Conservation (phyloP, 2,888 invertebrate species). For the Thymelicus sylvestris region DNA sequence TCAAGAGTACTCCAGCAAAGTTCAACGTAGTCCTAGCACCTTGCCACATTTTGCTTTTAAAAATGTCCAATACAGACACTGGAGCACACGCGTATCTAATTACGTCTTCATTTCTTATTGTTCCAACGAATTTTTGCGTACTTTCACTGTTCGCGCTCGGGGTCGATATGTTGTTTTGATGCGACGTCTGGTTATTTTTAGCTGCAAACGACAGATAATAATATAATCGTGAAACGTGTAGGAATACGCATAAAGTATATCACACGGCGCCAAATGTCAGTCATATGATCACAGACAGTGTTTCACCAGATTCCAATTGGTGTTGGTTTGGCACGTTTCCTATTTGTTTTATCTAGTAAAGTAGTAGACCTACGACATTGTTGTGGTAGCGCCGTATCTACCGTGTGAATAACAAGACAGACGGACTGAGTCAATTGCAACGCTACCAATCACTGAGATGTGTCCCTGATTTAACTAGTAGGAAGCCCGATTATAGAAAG, state of each 20-base stretch:
- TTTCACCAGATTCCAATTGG: conserved; percentile 33
- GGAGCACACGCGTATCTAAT: conserved; percentile 31
- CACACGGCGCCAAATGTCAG: conserved; percentile 65
- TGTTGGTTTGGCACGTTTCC: conserved; percentile 34
- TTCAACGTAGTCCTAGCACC: conserved; percentile 69
- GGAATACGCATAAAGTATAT: conserved; percentile 27
- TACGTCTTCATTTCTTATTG: conserved; percentile 52
- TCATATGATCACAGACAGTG: conserved; percentile 69
- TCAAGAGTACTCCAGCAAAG: conserved; percentile 63
- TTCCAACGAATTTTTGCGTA: conserved; percentile 58
- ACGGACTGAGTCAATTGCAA: neutral
- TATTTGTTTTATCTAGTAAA: neutral
- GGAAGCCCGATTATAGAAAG: conserved; percentile 37
- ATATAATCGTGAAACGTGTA: conserved; percentile 41
- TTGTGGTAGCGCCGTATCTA: neutral
- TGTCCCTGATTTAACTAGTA: conserved; percentile 27
- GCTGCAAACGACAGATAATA: conserved; percentile 68
- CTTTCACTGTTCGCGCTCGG: conserved; percentile 56
- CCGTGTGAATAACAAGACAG: neutral
- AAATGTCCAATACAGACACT: conserved; percentile 47
- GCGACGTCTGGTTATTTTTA: conserved; percentile 71
- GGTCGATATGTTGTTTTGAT: conserved; percentile 69
- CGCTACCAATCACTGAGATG: conserved; percentile 2
- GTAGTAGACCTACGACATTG: no score
- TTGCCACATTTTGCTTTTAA: conserved; percentile 73